Percentiles rank a stretch among this genome's conserved stretches.
Evolutionary conservation across 2,797 vertebrate species (phyloP).

Genomic region (Phylloscopus collybita): DNA sequence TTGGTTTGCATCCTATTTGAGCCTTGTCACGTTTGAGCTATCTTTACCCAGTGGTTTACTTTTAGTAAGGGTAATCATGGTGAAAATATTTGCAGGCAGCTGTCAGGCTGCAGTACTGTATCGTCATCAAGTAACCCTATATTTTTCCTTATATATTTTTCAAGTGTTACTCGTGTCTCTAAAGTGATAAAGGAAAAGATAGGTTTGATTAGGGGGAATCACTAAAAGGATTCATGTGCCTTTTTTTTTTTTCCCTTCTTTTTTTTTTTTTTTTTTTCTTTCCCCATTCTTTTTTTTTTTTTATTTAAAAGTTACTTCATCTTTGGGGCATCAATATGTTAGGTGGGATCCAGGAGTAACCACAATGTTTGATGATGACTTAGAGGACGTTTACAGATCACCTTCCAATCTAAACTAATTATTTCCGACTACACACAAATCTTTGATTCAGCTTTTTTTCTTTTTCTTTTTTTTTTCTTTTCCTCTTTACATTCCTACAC

Average conservation of each 20-base stretch:
- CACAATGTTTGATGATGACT: not conserved
- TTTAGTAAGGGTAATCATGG: conserved; percentile 98
- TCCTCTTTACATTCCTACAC: conserved; percentile 77
- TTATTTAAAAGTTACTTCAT: conserved; percentile 3
- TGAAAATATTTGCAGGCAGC: conserved; percentile 97
- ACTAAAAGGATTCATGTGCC: not conserved
- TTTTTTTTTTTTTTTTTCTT: too few species aligned
- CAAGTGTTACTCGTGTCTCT: conserved; percentile 86
- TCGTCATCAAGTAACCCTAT: conserved; percentile 93
- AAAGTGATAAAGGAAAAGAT: conserved; percentile 70
- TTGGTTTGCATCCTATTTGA: conserved; percentile 84
- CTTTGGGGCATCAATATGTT: conserved; percentile 28
- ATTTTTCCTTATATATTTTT: conserved; percentile 96
- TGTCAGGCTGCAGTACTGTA: conserved; percentile 90
- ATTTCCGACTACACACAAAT: conserved; percentile 59
- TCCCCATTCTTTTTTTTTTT: not conserved
- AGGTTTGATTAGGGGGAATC: conserved; percentile 35
- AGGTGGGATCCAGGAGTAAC: conserved; percentile 28
- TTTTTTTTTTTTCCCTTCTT: fast-evolving
- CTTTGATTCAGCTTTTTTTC: conserved; percentile 22
- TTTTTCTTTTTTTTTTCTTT: not conserved
- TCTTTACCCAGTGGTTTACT: conserved; percentile 97
- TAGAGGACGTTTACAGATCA: conserved; percentile 39
- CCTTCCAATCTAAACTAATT: conserved; percentile 55
- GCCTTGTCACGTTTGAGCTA: conserved; percentile 95